Conservation (phyloP, 2,797 vertebrate genomes). For the Pantherophis alleghaniensis region DNA sequence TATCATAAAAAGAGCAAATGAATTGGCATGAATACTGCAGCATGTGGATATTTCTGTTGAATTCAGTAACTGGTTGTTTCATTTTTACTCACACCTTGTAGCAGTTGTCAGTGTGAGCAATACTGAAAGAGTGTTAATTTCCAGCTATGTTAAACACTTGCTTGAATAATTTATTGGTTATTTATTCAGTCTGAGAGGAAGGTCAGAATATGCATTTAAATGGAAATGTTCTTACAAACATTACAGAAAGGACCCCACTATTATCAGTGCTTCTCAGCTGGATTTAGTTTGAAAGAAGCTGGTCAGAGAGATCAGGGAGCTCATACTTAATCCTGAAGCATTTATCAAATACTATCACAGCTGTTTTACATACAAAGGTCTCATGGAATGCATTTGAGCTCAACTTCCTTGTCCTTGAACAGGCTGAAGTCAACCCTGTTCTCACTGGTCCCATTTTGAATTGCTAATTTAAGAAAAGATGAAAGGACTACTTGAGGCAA, state of each 20-base stretch:
- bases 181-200: constrained; percentile 66
- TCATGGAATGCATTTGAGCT: background rate
- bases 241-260: constrained; percentile 43
- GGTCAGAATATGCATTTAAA: constrained; percentile 60
- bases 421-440: background rate
- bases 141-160: constrained; percentile 55
- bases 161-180: constrained; percentile 67
- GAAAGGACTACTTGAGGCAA: background rate
- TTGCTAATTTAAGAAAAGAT: background rate
- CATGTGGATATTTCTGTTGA: background rate
- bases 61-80: constrained; percentile 6
- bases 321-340: constrained; percentile 28
- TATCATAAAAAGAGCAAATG: background rate
- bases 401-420: constrained; percentile 7
- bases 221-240: constrained; percentile 50
- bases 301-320: constrained; percentile 25
- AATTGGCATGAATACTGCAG: background rate
- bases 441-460: constrained; percentile 1
- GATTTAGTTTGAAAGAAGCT: constrained; percentile 34
- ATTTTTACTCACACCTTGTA: background rate
- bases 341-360: constrained; percentile 37
- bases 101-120: constrained; percentile 28
- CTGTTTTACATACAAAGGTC: constrained; percentile 39
- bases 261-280: constrained; percentile 39
- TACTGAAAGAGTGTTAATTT: constrained; percentile 58